Evolutionary conservation across 2,113 vertebrate species (phyloP).

Genomic region (Myocastor coypus): DNA sequence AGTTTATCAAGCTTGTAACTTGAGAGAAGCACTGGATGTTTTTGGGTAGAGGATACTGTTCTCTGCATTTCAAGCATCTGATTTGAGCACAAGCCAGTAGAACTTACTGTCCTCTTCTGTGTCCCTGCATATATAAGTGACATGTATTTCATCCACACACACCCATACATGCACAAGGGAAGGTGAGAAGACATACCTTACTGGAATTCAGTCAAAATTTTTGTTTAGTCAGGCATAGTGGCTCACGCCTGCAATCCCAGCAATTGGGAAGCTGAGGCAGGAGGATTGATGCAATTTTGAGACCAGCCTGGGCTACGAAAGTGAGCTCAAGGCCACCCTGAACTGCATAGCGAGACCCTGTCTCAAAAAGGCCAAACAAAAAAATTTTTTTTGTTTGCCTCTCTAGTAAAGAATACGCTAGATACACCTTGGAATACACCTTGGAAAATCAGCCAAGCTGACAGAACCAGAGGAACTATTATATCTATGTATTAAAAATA

Average conservation of each 20-base stretch:
- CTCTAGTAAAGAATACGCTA: not conserved
- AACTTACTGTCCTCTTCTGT: not conserved
- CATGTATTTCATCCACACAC: not conserved
- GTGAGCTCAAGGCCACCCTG: too few species aligned
- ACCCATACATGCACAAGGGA: not conserved
- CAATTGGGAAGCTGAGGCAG: too few species aligned
- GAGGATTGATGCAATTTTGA: too few species aligned
- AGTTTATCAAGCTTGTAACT: not conserved
- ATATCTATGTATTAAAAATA: slow-evolving; percentile 48
- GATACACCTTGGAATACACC: too few species aligned
- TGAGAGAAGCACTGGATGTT: not conserved
- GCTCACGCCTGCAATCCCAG: too few species aligned
- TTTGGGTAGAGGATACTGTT: not conserved
- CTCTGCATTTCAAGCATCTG: not conserved
- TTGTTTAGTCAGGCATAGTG: too few species aligned
- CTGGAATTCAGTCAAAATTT: slow-evolving; percentile 27
- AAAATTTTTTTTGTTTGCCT: too few species aligned
- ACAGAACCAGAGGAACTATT: slow-evolving; percentile 41
- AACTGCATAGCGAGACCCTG: too few species aligned
- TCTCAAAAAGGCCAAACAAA: too few species aligned
- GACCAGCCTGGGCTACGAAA: too few species aligned
- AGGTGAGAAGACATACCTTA: not conserved
- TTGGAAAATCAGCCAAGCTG: slow-evolving; percentile 26
- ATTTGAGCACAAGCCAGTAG: not conserved
- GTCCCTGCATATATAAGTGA: fast-evolving